Evolutionary conservation across 2,888 invertebrate genomes (phyloP).

Genomic region (Trissolcus japonicus): DNA sequence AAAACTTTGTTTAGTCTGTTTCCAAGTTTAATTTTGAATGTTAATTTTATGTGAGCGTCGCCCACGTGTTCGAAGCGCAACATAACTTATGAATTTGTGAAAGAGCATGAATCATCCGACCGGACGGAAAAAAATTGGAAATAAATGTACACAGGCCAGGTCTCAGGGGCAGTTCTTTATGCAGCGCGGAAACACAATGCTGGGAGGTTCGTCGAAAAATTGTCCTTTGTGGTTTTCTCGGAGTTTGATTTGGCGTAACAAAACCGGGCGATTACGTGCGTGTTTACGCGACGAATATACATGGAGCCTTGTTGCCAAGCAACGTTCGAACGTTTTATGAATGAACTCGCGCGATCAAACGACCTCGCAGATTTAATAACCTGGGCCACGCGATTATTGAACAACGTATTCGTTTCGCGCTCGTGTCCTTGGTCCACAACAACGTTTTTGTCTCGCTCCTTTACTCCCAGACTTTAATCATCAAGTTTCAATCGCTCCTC

Average conservation of each 20-base stretch:
- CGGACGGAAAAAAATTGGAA: too few relatives aligned
- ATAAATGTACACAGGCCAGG: not conserved
- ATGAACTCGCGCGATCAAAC: conserved; percentile 30
- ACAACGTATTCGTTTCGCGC: conserved; percentile 26
- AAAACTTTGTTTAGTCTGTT: too few relatives aligned
- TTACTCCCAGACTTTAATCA: conserved; percentile 32
- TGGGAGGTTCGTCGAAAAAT: conserved; percentile 13
- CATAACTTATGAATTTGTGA: too few relatives aligned
- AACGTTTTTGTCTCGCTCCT: conserved; percentile 32
- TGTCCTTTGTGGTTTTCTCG: conserved; percentile 20
- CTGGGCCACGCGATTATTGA: conserved; percentile 19
- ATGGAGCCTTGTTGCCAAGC: conserved; percentile 39
- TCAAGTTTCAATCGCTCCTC: conserved; percentile 21
- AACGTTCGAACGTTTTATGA: conserved; percentile 42
- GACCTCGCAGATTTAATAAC: conserved; percentile 36
- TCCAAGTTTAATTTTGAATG: too few relatives aligned
- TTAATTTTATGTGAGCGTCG: too few relatives aligned
- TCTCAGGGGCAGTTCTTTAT: conserved; percentile 5
- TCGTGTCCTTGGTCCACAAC: conserved; percentile 45
- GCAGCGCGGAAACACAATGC: not conserved
- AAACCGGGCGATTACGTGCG: conserved; percentile 19
- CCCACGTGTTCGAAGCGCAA: too few relatives aligned
- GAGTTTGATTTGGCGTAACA: conserved; percentile 4
- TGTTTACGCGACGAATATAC: conserved; percentile 16
- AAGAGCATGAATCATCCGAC: too few relatives aligned